Evolutionary conservation across 2,888 invertebrate species (phyloP).

Genomic region (Dilophus febrilis): DNA sequence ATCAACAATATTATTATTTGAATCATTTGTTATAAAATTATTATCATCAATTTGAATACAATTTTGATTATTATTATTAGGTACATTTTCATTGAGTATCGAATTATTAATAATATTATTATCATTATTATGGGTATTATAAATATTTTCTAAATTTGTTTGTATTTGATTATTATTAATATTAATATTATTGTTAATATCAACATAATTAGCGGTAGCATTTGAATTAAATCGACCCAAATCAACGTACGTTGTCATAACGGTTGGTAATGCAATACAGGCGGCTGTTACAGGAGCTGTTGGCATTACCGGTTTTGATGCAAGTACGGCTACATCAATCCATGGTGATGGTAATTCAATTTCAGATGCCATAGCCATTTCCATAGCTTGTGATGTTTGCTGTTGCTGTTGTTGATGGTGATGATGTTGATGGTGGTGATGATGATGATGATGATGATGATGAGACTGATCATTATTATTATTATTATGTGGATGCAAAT

Average conservation of each 20-base stretch:
- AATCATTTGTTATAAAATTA: background rate
- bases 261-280: slow-evolving; percentile 26
- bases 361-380: slow-evolving; percentile 56
- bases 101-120: no score
- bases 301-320: slow-evolving; percentile 38
- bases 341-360: slow-evolving; percentile 58
- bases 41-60: background rate
- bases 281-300: slow-evolving; percentile 41
- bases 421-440: background rate
- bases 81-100: no score
- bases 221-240: slow-evolving; percentile 15
- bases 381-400: slow-evolving; percentile 41
- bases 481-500: no score
- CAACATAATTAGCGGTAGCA: slow-evolving; percentile 1
- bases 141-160: background rate
- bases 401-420: background rate
- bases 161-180: background rate
- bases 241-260: slow-evolving; percentile 27
- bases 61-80: background rate
- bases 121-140: no score
- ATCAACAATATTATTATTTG: slow-evolving; percentile 1
- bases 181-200: slow-evolving; percentile 1
- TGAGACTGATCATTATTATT: no score
- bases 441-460: no score
- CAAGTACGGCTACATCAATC: slow-evolving; percentile 54